Base-by-base conservation (phyloP, 2,113 vertebrate species). In the Corythoichthys haematopterus region DNA sequence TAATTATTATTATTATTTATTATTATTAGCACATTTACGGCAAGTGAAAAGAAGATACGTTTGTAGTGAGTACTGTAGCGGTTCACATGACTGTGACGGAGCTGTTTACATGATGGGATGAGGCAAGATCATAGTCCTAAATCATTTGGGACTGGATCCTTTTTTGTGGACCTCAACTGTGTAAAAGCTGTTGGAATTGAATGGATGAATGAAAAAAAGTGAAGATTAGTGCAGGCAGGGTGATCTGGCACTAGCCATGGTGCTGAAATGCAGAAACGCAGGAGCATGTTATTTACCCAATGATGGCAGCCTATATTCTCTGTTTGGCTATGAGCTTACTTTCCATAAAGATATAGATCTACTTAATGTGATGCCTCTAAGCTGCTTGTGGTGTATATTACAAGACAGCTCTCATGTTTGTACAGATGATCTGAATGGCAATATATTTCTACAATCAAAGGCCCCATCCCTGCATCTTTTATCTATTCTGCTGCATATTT, bases 221-320 rank as follows among this genome's bases (percentile, higher is more conserved):
- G 40, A 8, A 6, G 40, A 16, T 20, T 6, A 16, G 14, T 52
- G 50, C 6, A 7, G 16, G 79, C 45, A 14, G 67, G 69, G 66
- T 69, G 67, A 76, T 76, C 71, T 80, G 73, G 43, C 66, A 76
- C 85, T 86, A 75, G 81, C 82, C 83, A 12, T 46, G 71, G 74
- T 74, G 66, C 70, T 77, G 57, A 72, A 72, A 43, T 60, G 56
- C 37, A 43, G 40, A 43, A 8, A 43, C 16, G 52, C 16, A 11
- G 20, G 6, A 55, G 20, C 20, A 55, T 55, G 20, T 28, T 55
- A 20, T 55, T 10, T 55, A 6, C 7, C 9, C 11, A 10, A 28
- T 55, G n/a, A 55, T 6, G 9, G 3, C 46, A 43, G 40, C 40
- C 40, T 43, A 13, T 47, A 13, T 47, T 47, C 46, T 47, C 11